phyloP scores from a whole-genome alignment of 2,888 invertebrate species.

The Tribolium freemani region DNA sequence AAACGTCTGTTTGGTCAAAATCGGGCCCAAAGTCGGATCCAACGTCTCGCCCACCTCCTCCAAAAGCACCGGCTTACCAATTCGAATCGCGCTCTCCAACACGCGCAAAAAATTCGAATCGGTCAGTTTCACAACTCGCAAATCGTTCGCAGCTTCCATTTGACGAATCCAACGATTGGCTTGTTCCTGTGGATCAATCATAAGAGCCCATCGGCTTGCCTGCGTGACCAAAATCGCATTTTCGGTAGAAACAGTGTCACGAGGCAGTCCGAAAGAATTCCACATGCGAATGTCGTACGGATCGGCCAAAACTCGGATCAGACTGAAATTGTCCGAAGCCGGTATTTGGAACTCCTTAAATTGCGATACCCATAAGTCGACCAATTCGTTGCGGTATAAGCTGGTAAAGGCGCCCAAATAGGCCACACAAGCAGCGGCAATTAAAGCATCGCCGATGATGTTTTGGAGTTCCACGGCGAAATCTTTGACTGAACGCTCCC shows the following conservation, averaged over 20 bases:
- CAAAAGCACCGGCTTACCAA: slow-evolving; percentile 88
- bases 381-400: slow-evolving; percentile 78
- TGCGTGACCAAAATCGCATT: slow-evolving; percentile 92
- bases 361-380: slow-evolving; percentile 77
- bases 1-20: slow-evolving; percentile 86
- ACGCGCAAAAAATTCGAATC: slow-evolving; percentile 82
- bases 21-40: slow-evolving; percentile 88
- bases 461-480: slow-evolving; percentile 70
- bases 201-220: slow-evolving; percentile 88
- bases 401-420: slow-evolving; percentile 93
- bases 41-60: slow-evolving; percentile 91
- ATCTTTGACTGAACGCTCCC: slow-evolving; percentile 78
- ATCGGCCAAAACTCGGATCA: slow-evolving; percentile 82
- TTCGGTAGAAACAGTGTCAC: slow-evolving; percentile 90
- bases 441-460: slow-evolving; percentile 87
- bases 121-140: slow-evolving; percentile 84
- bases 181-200: slow-evolving; percentile 97
- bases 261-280: slow-evolving; percentile 91
- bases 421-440: slow-evolving; percentile 90
- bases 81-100: slow-evolving; percentile 85
- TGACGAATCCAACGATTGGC: slow-evolving; percentile 94
- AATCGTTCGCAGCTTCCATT: slow-evolving; percentile 83
- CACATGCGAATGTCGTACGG: slow-evolving; percentile 90
- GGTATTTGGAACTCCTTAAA: slow-evolving; percentile 79
- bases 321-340: slow-evolving; percentile 79